phyloP scores from a whole-genome alignment of 2,113 vertebrate species.

The Stercorarius parasiticus region DNA sequence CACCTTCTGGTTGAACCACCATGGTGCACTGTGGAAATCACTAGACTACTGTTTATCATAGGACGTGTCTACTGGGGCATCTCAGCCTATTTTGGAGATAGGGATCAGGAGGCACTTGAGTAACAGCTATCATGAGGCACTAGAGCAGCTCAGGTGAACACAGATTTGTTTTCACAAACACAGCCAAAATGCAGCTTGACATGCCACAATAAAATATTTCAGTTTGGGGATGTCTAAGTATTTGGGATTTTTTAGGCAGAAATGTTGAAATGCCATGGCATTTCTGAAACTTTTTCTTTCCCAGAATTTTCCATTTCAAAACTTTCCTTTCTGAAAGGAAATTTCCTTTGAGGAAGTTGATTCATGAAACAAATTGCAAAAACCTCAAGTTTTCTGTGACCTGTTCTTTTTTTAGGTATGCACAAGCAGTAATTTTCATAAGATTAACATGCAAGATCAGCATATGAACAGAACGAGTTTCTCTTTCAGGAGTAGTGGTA shows the following conservation, averaged over 20 bases:
- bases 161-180: neutral
- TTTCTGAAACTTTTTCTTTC: neutral
- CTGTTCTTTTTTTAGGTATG: neutral
- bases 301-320: neutral
- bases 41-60: neutral
- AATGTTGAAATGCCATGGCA: neutral
- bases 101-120: neutral
- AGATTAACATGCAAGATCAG: neutral
- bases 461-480: neutral
- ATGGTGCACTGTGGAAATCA: neutral
- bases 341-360: neutral
- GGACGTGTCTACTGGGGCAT: neutral
- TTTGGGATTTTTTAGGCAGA: neutral
- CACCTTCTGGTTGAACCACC: neutral
- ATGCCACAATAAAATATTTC: neutral
- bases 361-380: neutral
- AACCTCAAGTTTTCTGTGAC: neutral
- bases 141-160: neutral
- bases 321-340: neutral
- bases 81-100: neutral
- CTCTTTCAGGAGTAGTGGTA: neutral
- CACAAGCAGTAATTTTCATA: neutral
- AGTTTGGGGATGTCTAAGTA: neutral
- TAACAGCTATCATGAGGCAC: neutral
- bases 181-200: neutral